These are phyloP conservation scores for Scelioninae gen. 2 DNA, from an alignment of 2,888 invertebrate genomes.

Conservation along the genomic window DNA sequence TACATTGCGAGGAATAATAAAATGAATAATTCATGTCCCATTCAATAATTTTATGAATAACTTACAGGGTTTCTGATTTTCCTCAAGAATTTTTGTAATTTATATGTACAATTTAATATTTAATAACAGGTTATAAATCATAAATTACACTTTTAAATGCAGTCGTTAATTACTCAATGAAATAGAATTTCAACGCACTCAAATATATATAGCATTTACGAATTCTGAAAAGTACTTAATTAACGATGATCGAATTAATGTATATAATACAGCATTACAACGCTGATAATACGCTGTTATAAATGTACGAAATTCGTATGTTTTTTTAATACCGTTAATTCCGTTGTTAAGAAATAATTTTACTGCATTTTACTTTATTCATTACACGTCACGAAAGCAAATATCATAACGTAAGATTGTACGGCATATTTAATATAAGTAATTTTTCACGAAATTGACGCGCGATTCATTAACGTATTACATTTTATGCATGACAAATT, in stretches of 20 bases:
- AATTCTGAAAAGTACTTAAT: constrained; percentile 35
- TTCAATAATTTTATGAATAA: constrained; percentile 32
- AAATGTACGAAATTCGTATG: neutral
- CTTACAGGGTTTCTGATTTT: constrained; percentile 34
- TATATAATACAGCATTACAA: constrained; percentile 4
- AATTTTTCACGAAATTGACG: neutral
- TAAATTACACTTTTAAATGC: constrained; percentile 22
- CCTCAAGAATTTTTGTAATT: constrained; percentile 15
- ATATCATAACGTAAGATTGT: too few species aligned
- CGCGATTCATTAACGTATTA: neutral
- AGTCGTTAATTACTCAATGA: neutral
- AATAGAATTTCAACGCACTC: constrained; percentile 8
- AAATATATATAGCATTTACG: constrained; percentile 4
- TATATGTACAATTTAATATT: constrained; percentile 30
- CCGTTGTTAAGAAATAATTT: neutral
- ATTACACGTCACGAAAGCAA: too few species aligned
- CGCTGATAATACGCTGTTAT: neutral
- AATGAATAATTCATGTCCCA: constrained; percentile 39
- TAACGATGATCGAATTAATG: constrained; percentile 23
- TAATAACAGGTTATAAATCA: constrained; percentile 24
- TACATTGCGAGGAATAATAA: constrained; percentile 30
- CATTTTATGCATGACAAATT: neutral
- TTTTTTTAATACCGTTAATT: constrained; percentile 1
- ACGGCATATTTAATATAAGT: neutral
- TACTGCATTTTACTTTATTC: too few species aligned